Conservation (phyloP, 2,113 vertebrate genomes). For the Glareola pratincola region DNA sequence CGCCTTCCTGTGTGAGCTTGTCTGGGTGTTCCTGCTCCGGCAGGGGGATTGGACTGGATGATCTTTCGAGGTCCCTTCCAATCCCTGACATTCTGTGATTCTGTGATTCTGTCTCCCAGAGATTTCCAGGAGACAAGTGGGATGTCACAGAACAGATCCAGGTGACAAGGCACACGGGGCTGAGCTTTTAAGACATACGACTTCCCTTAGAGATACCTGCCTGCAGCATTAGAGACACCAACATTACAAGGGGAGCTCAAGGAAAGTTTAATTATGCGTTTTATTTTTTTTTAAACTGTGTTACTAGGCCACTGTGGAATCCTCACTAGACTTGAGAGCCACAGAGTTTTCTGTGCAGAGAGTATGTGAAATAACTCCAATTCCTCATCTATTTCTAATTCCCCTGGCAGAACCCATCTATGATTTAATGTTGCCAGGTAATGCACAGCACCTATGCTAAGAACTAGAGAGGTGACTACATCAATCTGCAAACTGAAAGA, state of each 20-base stretch:
- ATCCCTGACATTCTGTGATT: too few relatives aligned
- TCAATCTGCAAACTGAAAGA: neutral
- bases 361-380: neutral
- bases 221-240: neutral
- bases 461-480: neutral
- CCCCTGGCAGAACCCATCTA: neutral
- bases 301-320: neutral
- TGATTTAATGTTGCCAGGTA: neutral
- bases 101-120: neutral
- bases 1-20: too few relatives aligned
- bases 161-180: neutral
- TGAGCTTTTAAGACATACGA: neutral
- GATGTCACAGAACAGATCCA: neutral
- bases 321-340: neutral
- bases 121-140: fast-evolving
- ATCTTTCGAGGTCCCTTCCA: too few relatives aligned
- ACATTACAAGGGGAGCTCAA: neutral
- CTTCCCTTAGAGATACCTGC: neutral
- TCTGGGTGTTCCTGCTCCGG: too few relatives aligned
- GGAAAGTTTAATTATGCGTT: neutral
- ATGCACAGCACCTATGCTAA: neutral
- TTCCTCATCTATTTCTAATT: neutral
- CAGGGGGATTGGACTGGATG: too few relatives aligned
- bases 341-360: neutral
- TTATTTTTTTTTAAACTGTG: neutral